A percentile compares a stretch with the other conserved stretches of the same genome.
These are phyloP conservation scores for Drosophila mojavensis DNA, from an alignment of 1,140 invertebrate genomes.

Conservation along the genomic window DNA sequence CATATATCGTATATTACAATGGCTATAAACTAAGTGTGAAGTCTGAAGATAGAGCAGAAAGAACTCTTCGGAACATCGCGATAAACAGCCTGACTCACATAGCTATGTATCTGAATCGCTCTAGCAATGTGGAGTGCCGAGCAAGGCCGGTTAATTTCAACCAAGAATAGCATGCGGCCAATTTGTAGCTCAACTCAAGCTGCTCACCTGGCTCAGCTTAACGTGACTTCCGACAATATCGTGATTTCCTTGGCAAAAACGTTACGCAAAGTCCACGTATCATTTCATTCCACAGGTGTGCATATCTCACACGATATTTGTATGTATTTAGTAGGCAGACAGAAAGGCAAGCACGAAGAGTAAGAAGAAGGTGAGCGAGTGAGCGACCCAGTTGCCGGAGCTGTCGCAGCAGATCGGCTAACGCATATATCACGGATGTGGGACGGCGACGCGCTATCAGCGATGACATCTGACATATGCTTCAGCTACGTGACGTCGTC, in stretches of 20 bases:
- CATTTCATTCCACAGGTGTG: background rate
- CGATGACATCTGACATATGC: conserved; percentile 21
- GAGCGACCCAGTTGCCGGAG: conserved; percentile 7
- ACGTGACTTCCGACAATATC: background rate
- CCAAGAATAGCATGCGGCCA: no score
- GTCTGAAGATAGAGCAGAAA: no score
- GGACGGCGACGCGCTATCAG: conserved; percentile 5
- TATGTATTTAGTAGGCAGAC: background rate
- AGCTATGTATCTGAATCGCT: no score
- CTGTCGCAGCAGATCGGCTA: conserved; percentile 14
- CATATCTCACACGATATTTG: background rate
- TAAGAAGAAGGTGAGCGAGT: no score
- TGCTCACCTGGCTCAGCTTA: background rate
- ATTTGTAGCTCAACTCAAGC: no score
- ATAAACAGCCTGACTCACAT: no score
- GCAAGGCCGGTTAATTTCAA: no score
- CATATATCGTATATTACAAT: no score
- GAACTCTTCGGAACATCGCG: no score
- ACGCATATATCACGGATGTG: conserved; percentile 17
- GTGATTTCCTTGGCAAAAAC: background rate
- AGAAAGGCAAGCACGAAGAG: no score
- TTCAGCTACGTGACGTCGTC: conserved; percentile 17
- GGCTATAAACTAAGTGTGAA: no score
- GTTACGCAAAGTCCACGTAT: background rate
- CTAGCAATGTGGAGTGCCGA: no score